A percentile compares a stretch with the other conserved stretches of the same genome.
Evolutionary conservation across 2,113 vertebrate genomes (phyloP).

Genomic region (Heliornis fulica): DNA sequence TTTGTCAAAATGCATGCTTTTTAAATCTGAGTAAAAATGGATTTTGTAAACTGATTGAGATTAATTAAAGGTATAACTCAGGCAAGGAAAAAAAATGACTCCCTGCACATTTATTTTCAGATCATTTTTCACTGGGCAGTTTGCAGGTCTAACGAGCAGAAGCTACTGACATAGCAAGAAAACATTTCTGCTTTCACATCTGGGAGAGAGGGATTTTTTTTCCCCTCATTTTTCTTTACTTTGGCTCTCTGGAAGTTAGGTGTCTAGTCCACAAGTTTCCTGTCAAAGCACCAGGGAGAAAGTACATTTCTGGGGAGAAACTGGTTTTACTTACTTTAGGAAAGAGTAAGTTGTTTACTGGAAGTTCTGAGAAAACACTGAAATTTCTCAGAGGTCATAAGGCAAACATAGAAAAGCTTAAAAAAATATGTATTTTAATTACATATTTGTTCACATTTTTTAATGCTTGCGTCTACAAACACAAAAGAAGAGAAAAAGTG

Average conservation of each 20-base stretch:
- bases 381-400: background rate
- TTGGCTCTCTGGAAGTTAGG: background rate
- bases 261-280: background rate
- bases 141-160: slow-evolving; percentile 35
- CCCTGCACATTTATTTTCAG: slow-evolving; percentile 48
- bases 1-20: slow-evolving; percentile 33
- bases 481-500: background rate
- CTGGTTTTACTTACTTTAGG: background rate
- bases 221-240: slow-evolving; percentile 25
- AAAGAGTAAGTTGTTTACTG: background rate
- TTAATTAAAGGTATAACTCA: slow-evolving; percentile 59
- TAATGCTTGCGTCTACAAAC: background rate
- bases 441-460: background rate
- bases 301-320: background rate
- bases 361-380: background rate
- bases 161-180: background rate
- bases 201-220: background rate
- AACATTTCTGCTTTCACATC: slow-evolving; percentile 2
- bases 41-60: slow-evolving; percentile 57
- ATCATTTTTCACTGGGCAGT: slow-evolving; percentile 49
- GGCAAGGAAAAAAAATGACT: slow-evolving; percentile 15
- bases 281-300: background rate
- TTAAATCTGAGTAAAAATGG: slow-evolving; percentile 43
- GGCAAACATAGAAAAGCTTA: background rate
- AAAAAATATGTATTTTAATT: background rate